A percentile compares a stretch with the other conserved stretches of the same genome.
phyloP scores from a whole-genome alignment of 2,888 invertebrate genomes.

The Diabrotica balteata region DNA sequence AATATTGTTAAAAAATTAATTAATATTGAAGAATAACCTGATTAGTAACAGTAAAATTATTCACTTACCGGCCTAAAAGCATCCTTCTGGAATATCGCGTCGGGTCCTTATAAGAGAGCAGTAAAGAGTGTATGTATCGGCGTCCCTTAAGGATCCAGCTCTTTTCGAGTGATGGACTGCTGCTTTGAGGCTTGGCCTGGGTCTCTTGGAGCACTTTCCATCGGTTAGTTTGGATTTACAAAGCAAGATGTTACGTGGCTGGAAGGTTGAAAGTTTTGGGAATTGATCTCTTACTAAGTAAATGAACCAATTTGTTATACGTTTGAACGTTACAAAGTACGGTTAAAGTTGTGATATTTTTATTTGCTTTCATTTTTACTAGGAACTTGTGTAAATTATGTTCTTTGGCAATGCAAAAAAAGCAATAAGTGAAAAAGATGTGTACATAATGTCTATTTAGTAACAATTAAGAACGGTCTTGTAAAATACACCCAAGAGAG shows the following conservation, averaged over 20 bases:
- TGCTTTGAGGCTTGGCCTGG: constrained; percentile 46
- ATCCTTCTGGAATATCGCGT: constrained; percentile 4
- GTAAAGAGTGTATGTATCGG: constrained; percentile 48
- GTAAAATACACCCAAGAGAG: too few species aligned
- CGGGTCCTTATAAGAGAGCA: constrained; percentile 19
- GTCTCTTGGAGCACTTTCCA: constrained; percentile 51
- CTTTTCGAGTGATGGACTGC: constrained; percentile 52
- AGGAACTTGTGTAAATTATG: too few species aligned
- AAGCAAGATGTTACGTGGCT: constrained; percentile 51
- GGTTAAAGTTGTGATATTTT: too few species aligned
- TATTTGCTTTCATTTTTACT: too few species aligned
- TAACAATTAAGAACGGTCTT: too few species aligned
- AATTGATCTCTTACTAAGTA: constrained; percentile 49
- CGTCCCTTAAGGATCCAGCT: constrained; percentile 44
- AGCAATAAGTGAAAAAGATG: too few species aligned
- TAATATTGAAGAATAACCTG: too few species aligned
- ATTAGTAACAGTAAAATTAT: too few species aligned
- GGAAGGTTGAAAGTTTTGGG: constrained; percentile 52
- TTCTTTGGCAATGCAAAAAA: too few species aligned
- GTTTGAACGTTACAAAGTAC: constrained; percentile 13
- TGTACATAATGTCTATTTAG: too few species aligned
- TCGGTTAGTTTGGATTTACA: constrained; percentile 55
- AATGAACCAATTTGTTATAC: constrained; percentile 53
- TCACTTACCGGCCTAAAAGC: constrained; percentile 6
- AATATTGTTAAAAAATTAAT: too few species aligned